Base-by-base conservation (phyloP, 2,797 vertebrate genomes). In the Labroides dimidiatus region DNA sequence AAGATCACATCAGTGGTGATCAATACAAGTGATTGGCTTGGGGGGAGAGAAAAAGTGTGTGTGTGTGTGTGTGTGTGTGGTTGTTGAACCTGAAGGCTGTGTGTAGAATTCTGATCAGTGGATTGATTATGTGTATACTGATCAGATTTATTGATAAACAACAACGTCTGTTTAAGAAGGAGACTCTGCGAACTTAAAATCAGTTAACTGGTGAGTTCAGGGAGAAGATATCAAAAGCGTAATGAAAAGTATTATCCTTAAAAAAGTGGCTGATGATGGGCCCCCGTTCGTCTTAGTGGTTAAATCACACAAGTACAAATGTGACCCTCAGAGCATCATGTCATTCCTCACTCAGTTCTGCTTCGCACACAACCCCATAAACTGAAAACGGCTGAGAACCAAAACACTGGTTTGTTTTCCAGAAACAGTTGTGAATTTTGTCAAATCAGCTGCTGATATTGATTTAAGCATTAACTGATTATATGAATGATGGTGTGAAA, bases 1-100 rank as follows among this genome's bases (percentile, higher is more conserved):
- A 86, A 88, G 87, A 92, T 92, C 90, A 89, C 91, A 91, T 90
- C 84, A 91, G 87, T 79, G 75, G 55, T 90, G 92, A 92, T 93
- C 91, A 86, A 92, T 93, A 88, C 69, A 72, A 83, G 79, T 86
- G 88, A 91, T 92, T 91, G 89, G 83, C 88, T 89, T n/a, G 30
- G 33, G 70, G 75, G 78, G 54, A 69, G 37, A 36, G 23, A 59
- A n/a, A 49, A 11, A n/a, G n/a, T n/a, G n/a, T n/a, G 52, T 23
- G 44, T 45, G 53, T 27, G 58, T 17, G 41, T 42, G 53, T 58
- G 30, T 33, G 30, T 9, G 30, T 27, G 52, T 51, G 63, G 53
- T 64, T 52, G 82, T 64, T 84, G 61, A 84, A 86, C 72, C 78
- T 71, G 41, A 20, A 41, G 70, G 73, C 57, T 89, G 85, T 91